Evolutionary conservation across 2,113 vertebrate species (phyloP).

Genomic region (Thomomys bottae): DNA sequence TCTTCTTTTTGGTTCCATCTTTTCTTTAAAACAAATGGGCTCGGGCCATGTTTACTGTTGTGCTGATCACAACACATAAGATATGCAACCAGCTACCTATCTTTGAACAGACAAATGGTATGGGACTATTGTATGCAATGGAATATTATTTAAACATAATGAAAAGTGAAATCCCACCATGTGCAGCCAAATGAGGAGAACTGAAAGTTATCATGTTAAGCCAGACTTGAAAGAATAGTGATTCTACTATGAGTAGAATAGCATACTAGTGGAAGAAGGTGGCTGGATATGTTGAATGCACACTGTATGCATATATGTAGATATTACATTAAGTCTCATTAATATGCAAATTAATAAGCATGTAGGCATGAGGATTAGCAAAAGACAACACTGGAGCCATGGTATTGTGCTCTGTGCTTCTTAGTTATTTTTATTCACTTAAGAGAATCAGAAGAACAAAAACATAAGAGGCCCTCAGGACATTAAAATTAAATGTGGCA

Average conservation of each 20-base stretch:
- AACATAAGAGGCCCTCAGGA: slow-evolving; percentile 32
- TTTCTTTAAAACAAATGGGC: not conserved
- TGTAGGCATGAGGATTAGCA: not conserved
- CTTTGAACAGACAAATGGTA: not conserved
- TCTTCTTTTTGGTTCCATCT: not conserved
- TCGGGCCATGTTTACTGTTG: not conserved
- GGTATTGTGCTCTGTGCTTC: not conserved
- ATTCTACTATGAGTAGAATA: not conserved
- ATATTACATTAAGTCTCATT: not conserved
- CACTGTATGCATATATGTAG: not conserved
- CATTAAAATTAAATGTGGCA: slow-evolving; percentile 31
- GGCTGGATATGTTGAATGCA: not conserved
- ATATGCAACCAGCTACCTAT: not conserved
- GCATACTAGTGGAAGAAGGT: not conserved
- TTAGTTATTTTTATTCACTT: slow-evolving; percentile 62
- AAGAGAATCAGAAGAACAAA: slow-evolving; percentile 34
- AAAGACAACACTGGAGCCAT: not conserved
- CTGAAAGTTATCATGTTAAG: not conserved
- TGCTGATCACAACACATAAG: not conserved
- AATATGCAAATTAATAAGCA: not conserved
- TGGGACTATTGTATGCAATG: not conserved
- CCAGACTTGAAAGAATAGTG: not conserved
- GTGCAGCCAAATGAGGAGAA: not conserved
- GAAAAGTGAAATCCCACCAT: not conserved
- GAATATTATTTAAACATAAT: not conserved